Evolutionary conservation across 2,113 vertebrate genomes (phyloP), one percentile per base, ranked within the genome.

Genomic region (Amblyornis subalaris): DNA sequence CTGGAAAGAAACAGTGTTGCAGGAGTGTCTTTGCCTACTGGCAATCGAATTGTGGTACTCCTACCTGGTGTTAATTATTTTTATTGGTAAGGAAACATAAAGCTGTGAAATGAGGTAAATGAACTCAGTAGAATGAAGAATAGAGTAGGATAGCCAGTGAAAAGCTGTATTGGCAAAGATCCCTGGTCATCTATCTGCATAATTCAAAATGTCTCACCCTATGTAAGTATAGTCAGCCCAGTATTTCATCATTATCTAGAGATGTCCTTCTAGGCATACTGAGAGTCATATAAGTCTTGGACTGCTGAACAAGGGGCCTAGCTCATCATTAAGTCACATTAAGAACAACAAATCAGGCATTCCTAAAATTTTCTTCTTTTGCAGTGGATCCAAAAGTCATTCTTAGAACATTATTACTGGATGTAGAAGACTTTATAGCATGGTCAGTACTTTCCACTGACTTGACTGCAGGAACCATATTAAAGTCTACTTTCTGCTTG

Each of bases 121-220:
- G 35, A 94, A 89, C 35, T 80, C 48, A 77, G 36, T 19, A 85
- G 58, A 92, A 74, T 79, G 87, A 96, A 94, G 20, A 72, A 70
- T 48, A 38, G 25, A 82, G 21, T 57, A 69, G 1, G 10, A 69
- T 12, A 81, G 7, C 45, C 50, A 73, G 15, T 85, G 58, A 76
- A 88, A 74, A 70, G 5, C 3, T 62, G 6, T 36, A 48, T 35
- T 81, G 45, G 23, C 45, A 64, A 58, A 86, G 21, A 48, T 77
- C 50, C 14, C 19, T 33, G 19, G 14, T 78, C 29, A 64, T 69
- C 36, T 67, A 33, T 31, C 19, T 57, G 6, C 40, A 36, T 53
- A 12, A 42, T 81, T 89, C 72, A 64, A 73, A 91, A 51, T 58
- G 64, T 28, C 40, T 78, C 44, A 48, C 6, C 10, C 2, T 55